Conservation (phyloP, 2,797 vertebrate genomes). For the Chelon labrosus region DNA sequence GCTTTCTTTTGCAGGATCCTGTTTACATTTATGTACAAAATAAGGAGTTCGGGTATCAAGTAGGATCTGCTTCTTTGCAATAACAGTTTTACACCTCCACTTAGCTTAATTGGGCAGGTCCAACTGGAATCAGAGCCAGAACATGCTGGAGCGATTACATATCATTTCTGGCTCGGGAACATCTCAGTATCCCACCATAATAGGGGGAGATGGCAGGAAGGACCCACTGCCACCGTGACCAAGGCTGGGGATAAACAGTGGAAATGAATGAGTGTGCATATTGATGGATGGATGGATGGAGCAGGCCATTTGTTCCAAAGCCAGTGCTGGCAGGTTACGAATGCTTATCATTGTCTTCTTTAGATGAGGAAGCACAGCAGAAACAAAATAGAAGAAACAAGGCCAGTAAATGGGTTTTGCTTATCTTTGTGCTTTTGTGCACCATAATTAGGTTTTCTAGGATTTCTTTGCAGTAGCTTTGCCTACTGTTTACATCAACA, state of each 20-base stretch:
- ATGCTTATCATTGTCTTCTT: conserved; percentile 36
- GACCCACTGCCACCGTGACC: conserved; percentile 24
- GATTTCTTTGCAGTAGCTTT: conserved; percentile 18
- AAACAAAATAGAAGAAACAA: conserved; percentile 28
- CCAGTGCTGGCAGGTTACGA: conserved; percentile 40
- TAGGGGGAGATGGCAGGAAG: conserved; percentile 9
- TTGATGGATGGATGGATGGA: conserved; percentile 14
- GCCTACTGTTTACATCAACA: conserved; percentile 21
- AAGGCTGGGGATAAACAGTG: conserved; percentile 10
- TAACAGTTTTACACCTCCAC: too few species aligned
- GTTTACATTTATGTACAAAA: too few species aligned
- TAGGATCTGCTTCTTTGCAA: too few species aligned
- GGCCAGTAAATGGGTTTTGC: conserved; percentile 31
- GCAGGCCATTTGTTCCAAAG: conserved; percentile 38
- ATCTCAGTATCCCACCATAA: conserved; percentile 14
- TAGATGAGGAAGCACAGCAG: conserved; percentile 16
- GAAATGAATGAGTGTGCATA: conserved; percentile 22
- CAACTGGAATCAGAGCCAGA: conserved; percentile 17
- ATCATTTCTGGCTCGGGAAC: conserved; percentile 34
- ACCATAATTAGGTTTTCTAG: conserved; percentile 24
- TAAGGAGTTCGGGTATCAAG: too few species aligned
- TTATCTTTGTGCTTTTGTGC: conserved; percentile 39
- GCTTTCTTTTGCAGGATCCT: too few species aligned
- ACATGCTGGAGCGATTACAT: conserved; percentile 14
- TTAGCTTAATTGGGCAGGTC: background rate